These are phyloP conservation scores for Drosophila incognita DNA, from an alignment of 2,888 invertebrate species.

Conservation along the genomic window DNA sequence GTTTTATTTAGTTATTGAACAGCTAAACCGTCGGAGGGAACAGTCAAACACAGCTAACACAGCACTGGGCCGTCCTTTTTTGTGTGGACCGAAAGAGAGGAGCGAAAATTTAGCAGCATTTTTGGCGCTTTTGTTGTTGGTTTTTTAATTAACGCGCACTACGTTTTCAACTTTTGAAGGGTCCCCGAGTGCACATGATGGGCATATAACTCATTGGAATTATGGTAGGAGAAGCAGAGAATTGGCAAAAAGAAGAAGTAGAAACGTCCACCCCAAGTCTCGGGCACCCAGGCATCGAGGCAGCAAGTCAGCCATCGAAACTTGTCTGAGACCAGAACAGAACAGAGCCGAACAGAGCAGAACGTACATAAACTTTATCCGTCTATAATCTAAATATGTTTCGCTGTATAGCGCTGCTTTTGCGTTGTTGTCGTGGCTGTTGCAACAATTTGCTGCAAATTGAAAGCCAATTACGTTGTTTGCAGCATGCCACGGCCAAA, in stretches of 20 bases:
- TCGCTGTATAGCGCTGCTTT: constrained; percentile 40
- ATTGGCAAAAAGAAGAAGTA: constrained; percentile 20
- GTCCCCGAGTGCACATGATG: constrained; percentile 64
- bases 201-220: constrained; percentile 77
- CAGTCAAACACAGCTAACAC: constrained; percentile 12
- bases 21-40: constrained; percentile 43
- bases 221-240: constrained; percentile 58
- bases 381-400: constrained; percentile 81
- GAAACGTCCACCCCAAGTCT: constrained; percentile 28
- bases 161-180: constrained; percentile 73
- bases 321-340: constrained; percentile 31
- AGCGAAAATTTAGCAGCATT: constrained; percentile 71
- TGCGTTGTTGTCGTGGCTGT: constrained; percentile 75
- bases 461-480: constrained; percentile 84
- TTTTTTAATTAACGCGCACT: constrained; percentile 78
- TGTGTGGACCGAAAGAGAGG: constrained; percentile 4
- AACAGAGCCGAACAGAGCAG: constrained; percentile 40
- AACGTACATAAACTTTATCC: constrained; percentile 79
- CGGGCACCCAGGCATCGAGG: constrained; percentile 8
- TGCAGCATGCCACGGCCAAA: constrained; percentile 74
- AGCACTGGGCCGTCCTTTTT: constrained; percentile 56
- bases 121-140: constrained; percentile 73
- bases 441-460: constrained; percentile 84
- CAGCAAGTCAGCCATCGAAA: constrained; percentile 13
- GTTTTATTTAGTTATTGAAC: constrained; percentile 80